Conservation (phyloP, 2,888 invertebrate species). For the Monochamus alternatus region DNA sequence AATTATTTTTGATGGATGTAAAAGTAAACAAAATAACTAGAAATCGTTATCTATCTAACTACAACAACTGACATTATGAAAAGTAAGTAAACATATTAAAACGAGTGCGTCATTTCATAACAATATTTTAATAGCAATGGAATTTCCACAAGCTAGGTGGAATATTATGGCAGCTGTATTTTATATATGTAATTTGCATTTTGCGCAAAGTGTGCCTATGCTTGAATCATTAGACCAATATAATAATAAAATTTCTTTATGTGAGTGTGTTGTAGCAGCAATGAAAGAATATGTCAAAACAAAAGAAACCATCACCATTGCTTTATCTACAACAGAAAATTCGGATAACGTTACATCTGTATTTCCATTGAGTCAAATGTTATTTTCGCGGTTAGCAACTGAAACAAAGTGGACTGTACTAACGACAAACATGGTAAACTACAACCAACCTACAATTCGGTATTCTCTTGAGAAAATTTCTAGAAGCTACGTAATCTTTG, state of each 20-base stretch:
- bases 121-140: too few relatives aligned
- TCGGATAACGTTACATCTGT: neutral
- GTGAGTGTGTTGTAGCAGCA: neutral
- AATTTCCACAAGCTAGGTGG: too few relatives aligned
- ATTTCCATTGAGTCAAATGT: slow-evolving; percentile 4
- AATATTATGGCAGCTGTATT: too few relatives aligned
- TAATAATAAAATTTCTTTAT: neutral
- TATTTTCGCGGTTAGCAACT: neutral
- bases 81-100: slow-evolving; percentile 8
- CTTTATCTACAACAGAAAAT: slow-evolving; percentile 3
- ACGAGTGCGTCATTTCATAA: neutral
- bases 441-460: neutral
- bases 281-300: neutral
- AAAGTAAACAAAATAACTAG: neutral
- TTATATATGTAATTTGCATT: too few relatives aligned
- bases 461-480: slow-evolving; percentile 11
- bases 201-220: too few relatives aligned
- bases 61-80: neutral
- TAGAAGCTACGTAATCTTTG: neutral
- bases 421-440: slow-evolving; percentile 12
- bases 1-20: neutral
- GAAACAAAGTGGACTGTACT: slow-evolving; percentile 16
- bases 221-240: too few relatives aligned
- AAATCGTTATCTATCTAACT: neutral
- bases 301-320: slow-evolving; percentile 10